Base-by-base conservation (phyloP, 2,888 invertebrate species). In the Aleiodes alternator region DNA sequence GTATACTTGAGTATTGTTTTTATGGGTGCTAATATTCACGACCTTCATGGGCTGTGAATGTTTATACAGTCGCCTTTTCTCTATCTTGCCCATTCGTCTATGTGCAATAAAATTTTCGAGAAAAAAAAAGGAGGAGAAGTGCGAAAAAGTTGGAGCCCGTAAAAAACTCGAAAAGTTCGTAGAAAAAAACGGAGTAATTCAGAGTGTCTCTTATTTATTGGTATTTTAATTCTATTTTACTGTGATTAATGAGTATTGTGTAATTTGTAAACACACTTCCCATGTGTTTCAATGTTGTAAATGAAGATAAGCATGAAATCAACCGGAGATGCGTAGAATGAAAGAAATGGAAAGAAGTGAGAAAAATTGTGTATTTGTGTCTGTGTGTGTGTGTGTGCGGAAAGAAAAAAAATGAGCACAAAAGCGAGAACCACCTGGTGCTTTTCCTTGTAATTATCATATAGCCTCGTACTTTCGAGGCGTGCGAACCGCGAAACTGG, bases 401-500 rank as follows among this genome's bases (percentile, higher is more conserved):
- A 61, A 43, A 4, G 23, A 38, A 61, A 61, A 56, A 43, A 48
- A 70, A 70, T 38, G 29, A n/a, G 57, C 29, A 70, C 56, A 70
- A 70, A 56, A 70, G 56, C 57, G 48, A 70, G 57, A 56, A 70
- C 43, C 38, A 57, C 48, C 56, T 56, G 43, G 70, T 70, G 69
- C 38, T 61, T 61, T 38, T 69, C 69, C 53, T 34, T 64, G 53
- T 55, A 64, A 72, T 72, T 72, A 53, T 72, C 50, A 64, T 64
- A 43, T 31, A 64, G 38, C 61, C 61, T n/a, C 9, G 23, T 70
- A 70, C 57, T 57, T 70, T 57, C 77, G 69, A 78, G 43, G 71
- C 78, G 76, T 78, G 73, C 71, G 73, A 77, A 79, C 72, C 61
- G 56, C 38, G 56, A 71, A 74, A 72, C 74, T 77, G 73, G 73